Evolutionary conservation across 2,888 invertebrate species (phyloP), one percentile per base, ranked within the genome.

Genomic region (Caenorhabditis auriculariae): DNA sequence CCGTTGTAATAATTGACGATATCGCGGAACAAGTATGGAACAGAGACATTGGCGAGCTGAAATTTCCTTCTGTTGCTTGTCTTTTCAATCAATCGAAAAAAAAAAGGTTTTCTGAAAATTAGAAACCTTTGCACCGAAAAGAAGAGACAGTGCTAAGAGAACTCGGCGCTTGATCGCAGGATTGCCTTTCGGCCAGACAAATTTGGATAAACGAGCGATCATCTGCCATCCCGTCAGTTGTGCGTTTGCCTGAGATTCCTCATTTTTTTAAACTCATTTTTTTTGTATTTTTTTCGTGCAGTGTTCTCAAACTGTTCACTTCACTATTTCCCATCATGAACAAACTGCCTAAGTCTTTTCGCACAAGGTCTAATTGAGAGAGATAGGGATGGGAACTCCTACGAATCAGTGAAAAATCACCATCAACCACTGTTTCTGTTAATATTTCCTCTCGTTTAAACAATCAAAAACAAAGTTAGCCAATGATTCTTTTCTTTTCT

Each of bases 1-100:
- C 84, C 82, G 81, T 93, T 93, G 63, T 95, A 87, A 70, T 88
- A 88, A 82, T 98, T 96, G 57, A 99, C 87, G 0, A 90, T 89
- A 81, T 91, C 89, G 83, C 96, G 95, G 84, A 98, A 94, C 55
- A 95, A 84, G 84, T 96, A 95, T 12, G 98, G 98, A 24, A 98
- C 95, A 45, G 88, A 85, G 2, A 95, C 92, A 78, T 91, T 95
- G 80, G 93, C 84, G 50, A 91, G 82, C 86, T 96, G 43, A 38
- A 61, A 23, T n/a, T n/a, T n/a, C n/a, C n/a, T n/a, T n/a, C n/a
- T n/a, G n/a, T n/a, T n/a, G n/a, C n/a, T n/a, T n/a, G n/a, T n/a
- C n/a, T 21, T 19, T 12, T 35, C 21, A 42, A 12, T 2, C 43
- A 17, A n/a, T 5, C 15, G 7, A 54, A 35, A 53, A 29, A 21